phyloP scores from a whole-genome alignment of 2,113 vertebrate species.

The Eclectus roratus region DNA sequence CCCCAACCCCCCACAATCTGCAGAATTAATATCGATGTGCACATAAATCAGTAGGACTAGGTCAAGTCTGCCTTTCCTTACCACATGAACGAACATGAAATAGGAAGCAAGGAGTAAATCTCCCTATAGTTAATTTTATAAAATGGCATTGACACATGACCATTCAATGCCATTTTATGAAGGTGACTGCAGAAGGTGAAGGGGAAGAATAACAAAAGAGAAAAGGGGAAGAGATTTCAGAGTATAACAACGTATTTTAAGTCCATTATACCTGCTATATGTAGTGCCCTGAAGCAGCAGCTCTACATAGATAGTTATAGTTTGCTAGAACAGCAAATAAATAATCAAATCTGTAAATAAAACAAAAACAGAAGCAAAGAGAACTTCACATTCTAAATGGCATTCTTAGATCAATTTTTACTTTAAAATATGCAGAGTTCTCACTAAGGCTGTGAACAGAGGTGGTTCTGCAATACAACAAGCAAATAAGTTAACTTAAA shows the following conservation, averaged over 20 bases:
- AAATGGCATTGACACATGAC: slow-evolving; percentile 13
- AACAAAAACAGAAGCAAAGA: not conserved
- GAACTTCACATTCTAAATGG: not conserved
- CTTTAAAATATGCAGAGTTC: not conserved
- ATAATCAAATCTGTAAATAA: not conserved
- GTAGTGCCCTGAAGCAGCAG: not conserved
- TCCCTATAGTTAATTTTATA: not conserved
- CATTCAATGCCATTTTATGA: not conserved
- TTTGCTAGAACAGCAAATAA: not conserved
- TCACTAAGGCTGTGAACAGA: not conserved
- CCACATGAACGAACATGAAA: not conserved
- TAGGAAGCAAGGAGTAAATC: not conserved
- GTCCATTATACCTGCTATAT: not conserved
- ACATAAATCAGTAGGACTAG: not conserved
- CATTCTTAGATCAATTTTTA: not conserved
- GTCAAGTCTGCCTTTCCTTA: not conserved
- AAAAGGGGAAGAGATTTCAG: not conserved
- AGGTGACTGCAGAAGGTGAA: slow-evolving; percentile 47
- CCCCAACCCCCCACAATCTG: not conserved
- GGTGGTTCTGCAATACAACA: not conserved
- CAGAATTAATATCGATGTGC: not conserved
- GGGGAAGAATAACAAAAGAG: not conserved
- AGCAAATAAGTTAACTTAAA: not conserved
- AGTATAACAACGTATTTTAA: not conserved
- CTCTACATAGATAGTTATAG: not conserved